phyloP scores from a whole-genome alignment of 2,888 invertebrate genomes.

The Drosophila macrospina region DNA sequence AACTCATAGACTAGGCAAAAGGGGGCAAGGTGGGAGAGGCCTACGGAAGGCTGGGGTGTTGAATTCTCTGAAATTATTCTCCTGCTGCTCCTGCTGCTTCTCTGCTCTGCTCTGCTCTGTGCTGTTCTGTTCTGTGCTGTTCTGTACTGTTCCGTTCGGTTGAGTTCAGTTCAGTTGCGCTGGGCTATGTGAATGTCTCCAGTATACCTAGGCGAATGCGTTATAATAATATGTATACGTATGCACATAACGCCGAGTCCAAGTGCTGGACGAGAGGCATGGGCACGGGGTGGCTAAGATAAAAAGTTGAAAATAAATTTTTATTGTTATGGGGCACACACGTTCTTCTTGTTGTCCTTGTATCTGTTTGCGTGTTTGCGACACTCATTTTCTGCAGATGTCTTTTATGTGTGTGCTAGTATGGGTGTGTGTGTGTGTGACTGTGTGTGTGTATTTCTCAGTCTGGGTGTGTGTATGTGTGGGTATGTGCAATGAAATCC shows the following conservation, averaged over 20 bases:
- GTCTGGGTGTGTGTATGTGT: constrained; percentile 17
- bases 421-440: constrained; percentile 11
- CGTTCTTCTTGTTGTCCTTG: constrained; percentile 75
- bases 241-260: constrained; percentile 64
- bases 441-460: constrained; percentile 7
- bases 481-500: constrained; percentile 68
- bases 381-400: constrained; percentile 79
- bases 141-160: constrained; percentile 21
- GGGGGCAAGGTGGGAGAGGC: constrained; percentile 8
- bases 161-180: constrained; percentile 29
- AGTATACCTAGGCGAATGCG: constrained; percentile 78
- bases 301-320: constrained; percentile 81
- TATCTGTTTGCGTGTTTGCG: constrained; percentile 80
- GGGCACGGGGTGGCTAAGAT: constrained; percentile 54
- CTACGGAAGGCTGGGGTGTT: constrained; percentile 20
- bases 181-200: constrained; percentile 24
- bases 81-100: constrained; percentile 7
- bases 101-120: no score
- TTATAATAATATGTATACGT: constrained; percentile 79
- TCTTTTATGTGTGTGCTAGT: constrained; percentile 56
- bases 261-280: constrained; percentile 37
- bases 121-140: constrained; percentile 15
- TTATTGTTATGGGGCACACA: constrained; percentile 80
- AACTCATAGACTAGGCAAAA: constrained; percentile 18
- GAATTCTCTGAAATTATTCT: constrained; percentile 15